Evolutionary conservation across 2,113 vertebrate genomes (phyloP), one percentile per base, ranked within the genome.

Genomic region (Chroicocephalus ridibundus): DNA sequence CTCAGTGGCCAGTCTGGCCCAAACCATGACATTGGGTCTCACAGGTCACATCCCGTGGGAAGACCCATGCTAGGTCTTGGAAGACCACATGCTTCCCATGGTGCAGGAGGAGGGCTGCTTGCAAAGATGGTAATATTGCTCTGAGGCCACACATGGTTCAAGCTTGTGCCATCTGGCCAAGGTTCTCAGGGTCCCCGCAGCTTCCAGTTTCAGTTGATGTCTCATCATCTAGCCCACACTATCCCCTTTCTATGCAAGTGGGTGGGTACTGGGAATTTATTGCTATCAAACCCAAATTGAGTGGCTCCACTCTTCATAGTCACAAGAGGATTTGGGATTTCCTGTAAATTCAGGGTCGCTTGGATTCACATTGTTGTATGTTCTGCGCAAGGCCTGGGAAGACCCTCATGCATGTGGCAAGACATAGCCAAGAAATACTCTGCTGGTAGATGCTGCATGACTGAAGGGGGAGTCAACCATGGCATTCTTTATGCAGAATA

Each of bases 111-210:
- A 74, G 46, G 17, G 19, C 49, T 82, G 61, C 6, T 15, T 49
- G 54, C 29, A 47, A 66, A 46, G 18, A 36, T 6, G 24, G 18
- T 11, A 21, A 36, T 22, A 38, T 13, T 36, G 31, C 25, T 60
- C 36, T 60, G 61, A 49, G 42, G 19, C 20, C 3, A 0, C 5
- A 2, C 4, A 12, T 31, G 34, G 49, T 57, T 55, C 3, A 2
- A 61, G 47, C 19, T 54, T 42, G 32, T 52, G 44, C 1, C 1
- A 65, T 36, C 61, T 49, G 22, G n/a, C 19, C 31, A 49, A 54
- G 49, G 34, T 29, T 40, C 44, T 58, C 49, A 25, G 25, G 5
- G 22, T 68, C 46, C n/a, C 32, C 1, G 0, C 0, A 1, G 15
- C 54, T 57, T 47, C 62, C 64, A 61, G 32, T 52, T 68, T 61